Evolutionary conservation across 1,140 invertebrate genomes (phyloP).

Genomic region (Drosophila biarmipes): DNA sequence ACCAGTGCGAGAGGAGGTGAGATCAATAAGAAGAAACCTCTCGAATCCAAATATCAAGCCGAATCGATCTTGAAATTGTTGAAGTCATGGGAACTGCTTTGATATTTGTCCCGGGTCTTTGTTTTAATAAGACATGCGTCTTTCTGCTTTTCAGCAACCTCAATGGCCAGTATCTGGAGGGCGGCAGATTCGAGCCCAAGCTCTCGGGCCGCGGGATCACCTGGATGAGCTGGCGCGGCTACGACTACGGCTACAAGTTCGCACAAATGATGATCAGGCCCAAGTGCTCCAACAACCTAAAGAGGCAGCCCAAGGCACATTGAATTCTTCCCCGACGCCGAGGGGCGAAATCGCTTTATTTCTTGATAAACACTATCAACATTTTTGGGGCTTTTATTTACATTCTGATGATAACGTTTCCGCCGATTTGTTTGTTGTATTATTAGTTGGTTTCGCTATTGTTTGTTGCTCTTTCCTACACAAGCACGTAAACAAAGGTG

Average conservation of each 20-base stretch:
- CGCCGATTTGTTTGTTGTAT: conserved; percentile 40
- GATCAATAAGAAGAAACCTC: no score
- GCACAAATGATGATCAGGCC: conserved; percentile 73
- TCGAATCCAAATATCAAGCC: no score
- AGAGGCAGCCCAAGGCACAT: conserved; percentile 16
- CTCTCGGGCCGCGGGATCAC: conserved; percentile 63
- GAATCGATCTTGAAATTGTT: no score
- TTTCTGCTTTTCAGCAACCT: conserved; percentile 55
- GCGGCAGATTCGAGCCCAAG: conserved; percentile 57
- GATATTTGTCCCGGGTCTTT: no score
- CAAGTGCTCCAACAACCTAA: conserved; percentile 52
- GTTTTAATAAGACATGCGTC: no score
- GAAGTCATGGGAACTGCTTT: no score
- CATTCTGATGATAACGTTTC: conserved; percentile 64
- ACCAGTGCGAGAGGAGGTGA: conserved; percentile 76
- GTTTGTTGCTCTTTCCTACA: conserved; percentile 3
- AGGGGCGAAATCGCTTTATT: conserved; percentile 23
- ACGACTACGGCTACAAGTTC: conserved; percentile 69
- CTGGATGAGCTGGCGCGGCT: conserved; percentile 69
- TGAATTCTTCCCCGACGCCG: conserved; percentile 16
- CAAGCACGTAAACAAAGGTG: conserved; percentile 36
- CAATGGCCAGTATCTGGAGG: conserved; percentile 63
- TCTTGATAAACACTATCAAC: conserved; percentile 46
- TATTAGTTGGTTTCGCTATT: conserved; percentile 30
- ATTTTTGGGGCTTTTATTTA: conserved; percentile 58